Evolutionary conservation across 23 tunicate genomes (phyloP).

Genomic region (Clavelina lepadiformis): DNA sequence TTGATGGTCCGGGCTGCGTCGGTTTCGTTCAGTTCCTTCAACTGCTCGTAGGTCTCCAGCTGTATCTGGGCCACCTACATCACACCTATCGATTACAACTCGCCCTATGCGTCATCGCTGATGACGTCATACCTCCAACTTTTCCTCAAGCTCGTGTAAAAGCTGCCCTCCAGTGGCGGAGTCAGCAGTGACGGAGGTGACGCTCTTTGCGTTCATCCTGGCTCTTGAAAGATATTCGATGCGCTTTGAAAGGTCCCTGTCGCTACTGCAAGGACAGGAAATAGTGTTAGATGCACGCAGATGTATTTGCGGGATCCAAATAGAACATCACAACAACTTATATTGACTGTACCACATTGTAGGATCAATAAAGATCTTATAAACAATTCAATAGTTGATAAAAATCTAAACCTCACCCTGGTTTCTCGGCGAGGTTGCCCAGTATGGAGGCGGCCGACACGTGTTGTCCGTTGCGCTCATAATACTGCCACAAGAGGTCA

Average conservation of each 20-base stretch:
- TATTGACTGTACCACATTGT: not conserved
- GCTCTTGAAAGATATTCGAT: conserved; percentile 96
- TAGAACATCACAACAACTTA: too few relatives aligned
- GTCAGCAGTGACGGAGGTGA: conserved; percentile 43
- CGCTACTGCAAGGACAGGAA: conserved; percentile 31
- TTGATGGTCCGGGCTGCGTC: conserved; percentile 46
- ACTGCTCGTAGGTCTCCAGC: conserved; percentile 42
- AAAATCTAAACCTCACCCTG: conserved; percentile 47
- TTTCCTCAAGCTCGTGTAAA: conserved; percentile 81
- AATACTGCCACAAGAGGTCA: conserved; percentile 94
- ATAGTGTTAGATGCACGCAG: too few relatives aligned
- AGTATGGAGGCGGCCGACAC: conserved; percentile 59
- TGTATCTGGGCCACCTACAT: conserved; percentile 84
- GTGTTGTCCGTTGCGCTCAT: conserved; percentile 69
- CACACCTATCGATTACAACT: not conserved
- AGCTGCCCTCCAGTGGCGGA: conserved; percentile 62
- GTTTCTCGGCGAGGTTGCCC: conserved; percentile 63
- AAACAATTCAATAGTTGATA: not conserved
- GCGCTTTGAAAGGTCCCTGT: conserved; percentile 45
- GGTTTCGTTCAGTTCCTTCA: conserved; percentile 21
- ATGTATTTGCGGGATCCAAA: conserved; percentile 5
- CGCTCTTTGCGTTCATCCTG: conserved; percentile 65
- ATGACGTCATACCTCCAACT: conserved; percentile 44
- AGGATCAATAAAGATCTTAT: not conserved
- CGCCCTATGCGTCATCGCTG: not conserved